Evolutionary conservation across 2,888 invertebrate genomes (phyloP).

Genomic region (Shargacucullia verbasci): DNA sequence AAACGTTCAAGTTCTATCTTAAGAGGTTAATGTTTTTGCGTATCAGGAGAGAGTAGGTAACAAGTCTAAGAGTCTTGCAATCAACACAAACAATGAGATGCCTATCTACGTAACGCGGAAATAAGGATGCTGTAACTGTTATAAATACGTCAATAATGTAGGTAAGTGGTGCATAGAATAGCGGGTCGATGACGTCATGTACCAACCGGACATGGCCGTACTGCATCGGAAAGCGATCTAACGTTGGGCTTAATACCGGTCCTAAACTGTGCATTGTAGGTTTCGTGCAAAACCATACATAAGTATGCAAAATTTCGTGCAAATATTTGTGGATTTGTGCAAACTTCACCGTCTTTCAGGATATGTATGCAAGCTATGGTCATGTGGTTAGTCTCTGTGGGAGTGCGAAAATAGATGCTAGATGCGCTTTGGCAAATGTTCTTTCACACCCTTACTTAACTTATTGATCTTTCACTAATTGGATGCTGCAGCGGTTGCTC

Average conservation of each 20-base stretch:
- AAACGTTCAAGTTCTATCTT: background rate
- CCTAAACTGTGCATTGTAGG: conserved; percentile 4
- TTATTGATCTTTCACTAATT: too few relatives aligned
- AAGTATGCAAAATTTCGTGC: background rate
- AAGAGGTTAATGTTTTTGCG: background rate
- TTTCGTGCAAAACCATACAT: background rate
- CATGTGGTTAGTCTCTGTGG: background rate
- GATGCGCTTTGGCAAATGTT: background rate
- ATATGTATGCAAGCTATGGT: background rate
- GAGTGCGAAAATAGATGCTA: background rate
- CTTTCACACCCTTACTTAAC: too few relatives aligned
- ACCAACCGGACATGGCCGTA: conserved; percentile 27
- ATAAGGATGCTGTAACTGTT: conserved; percentile 41
- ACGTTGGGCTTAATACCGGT: conserved; percentile 5
- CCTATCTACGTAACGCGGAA: conserved; percentile 20
- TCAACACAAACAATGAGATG: conserved; percentile 25
- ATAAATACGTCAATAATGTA: conserved; percentile 50
- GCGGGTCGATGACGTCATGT: conserved; percentile 36
- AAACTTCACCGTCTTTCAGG: too few relatives aligned
- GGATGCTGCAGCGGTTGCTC: too few relatives aligned
- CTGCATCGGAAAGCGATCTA: conserved; percentile 18
- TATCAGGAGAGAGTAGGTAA: background rate
- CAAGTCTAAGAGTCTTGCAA: background rate
- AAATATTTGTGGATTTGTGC: too few relatives aligned
- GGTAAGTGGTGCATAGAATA: conserved; percentile 36